phyloP scores from a whole-genome alignment of 2,113 vertebrate species.

The Callopanchax toddi region DNA sequence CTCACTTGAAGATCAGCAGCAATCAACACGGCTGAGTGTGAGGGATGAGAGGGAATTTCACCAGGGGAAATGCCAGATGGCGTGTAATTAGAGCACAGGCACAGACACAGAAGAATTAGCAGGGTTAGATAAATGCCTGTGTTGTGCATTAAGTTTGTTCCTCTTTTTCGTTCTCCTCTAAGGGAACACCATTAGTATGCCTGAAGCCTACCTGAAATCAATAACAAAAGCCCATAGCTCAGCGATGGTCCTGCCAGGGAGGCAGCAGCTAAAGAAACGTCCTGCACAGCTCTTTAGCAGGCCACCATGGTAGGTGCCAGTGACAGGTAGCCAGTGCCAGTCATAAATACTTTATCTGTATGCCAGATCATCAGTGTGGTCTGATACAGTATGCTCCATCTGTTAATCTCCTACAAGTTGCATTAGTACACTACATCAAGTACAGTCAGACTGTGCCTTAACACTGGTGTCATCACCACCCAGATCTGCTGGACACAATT shows the following conservation, averaged over 20 bases:
- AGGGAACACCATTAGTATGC: slow-evolving; percentile 69
- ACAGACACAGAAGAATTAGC: slow-evolving; percentile 70
- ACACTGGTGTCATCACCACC: slow-evolving; percentile 47
- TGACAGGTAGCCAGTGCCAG: slow-evolving; percentile 39
- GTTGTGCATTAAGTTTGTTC: slow-evolving; percentile 65
- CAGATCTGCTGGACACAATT: slow-evolving; percentile 36
- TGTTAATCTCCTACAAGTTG: slow-evolving; percentile 48
- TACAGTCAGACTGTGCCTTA: slow-evolving; percentile 40
- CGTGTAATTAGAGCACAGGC: slow-evolving; percentile 73
- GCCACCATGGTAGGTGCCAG: slow-evolving; percentile 52
- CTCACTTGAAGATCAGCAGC: slow-evolving; percentile 70
- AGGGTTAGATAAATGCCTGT: slow-evolving; percentile 71
- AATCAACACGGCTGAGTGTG: slow-evolving; percentile 67
- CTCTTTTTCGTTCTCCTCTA: slow-evolving; percentile 52
- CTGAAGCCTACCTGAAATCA: slow-evolving; percentile 64
- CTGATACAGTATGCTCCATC: slow-evolving; percentile 48
- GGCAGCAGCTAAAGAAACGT: slow-evolving; percentile 34
- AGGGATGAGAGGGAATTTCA: slow-evolving; percentile 69
- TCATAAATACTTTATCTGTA: slow-evolving; percentile 64
- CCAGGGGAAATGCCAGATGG: slow-evolving; percentile 77
- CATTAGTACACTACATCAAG: slow-evolving; percentile 42
- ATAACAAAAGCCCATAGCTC: slow-evolving; percentile 60
- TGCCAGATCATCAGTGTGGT: slow-evolving; percentile 28
- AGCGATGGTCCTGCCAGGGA: slow-evolving; percentile 57
- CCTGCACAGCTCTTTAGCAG: slow-evolving; percentile 49